These are phyloP conservation scores for Amphimedon queenslandica DNA, from an alignment of 37 sponge, comb jelly and placozoan genomes.

Conservation along the genomic window DNA sequence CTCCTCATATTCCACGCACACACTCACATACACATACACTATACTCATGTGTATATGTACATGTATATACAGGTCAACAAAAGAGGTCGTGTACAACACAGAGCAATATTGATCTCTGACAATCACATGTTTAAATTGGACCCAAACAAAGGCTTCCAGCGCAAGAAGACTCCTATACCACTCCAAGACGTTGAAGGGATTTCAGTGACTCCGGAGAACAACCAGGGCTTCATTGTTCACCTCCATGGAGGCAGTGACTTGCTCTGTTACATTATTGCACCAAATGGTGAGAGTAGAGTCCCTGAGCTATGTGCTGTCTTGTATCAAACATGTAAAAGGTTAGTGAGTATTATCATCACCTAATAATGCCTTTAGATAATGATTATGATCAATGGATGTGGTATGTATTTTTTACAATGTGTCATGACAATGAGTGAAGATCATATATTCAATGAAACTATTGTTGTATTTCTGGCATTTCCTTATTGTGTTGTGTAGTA, in stretches of 20 bases:
- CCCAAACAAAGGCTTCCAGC: conserved; percentile 55
- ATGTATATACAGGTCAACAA: conserved; percentile 43
- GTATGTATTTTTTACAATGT: too few species aligned
- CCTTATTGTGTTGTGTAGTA: too few species aligned
- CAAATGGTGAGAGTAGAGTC: conserved; percentile 43
- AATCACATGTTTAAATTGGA: conserved; percentile 61
- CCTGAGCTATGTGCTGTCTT: conserved; percentile 51
- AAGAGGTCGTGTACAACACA: conserved; percentile 39
- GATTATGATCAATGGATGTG: too few species aligned
- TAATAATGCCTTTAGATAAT: too few species aligned
- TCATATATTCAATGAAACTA: too few species aligned
- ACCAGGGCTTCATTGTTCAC: conserved; percentile 52
- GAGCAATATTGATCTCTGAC: conserved; percentile 51
- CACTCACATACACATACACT: not conserved
- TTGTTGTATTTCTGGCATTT: too few species aligned
- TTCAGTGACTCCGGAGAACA: conserved; percentile 26
- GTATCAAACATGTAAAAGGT: conserved; percentile 61
- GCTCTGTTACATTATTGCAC: conserved; percentile 35
- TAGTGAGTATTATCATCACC: too few species aligned
- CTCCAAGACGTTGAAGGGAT: conserved; percentile 30
- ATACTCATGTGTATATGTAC: not conserved
- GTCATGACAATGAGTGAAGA: too few species aligned
- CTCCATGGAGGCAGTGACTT: conserved; percentile 45
- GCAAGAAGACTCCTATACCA: conserved; percentile 45
- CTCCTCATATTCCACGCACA: not conserved